A percentile compares a stretch with the other conserved stretches of the same genome.
Conservation (phyloP, 2,113 vertebrate genomes). For the Kryptolebias marmoratus region DNA sequence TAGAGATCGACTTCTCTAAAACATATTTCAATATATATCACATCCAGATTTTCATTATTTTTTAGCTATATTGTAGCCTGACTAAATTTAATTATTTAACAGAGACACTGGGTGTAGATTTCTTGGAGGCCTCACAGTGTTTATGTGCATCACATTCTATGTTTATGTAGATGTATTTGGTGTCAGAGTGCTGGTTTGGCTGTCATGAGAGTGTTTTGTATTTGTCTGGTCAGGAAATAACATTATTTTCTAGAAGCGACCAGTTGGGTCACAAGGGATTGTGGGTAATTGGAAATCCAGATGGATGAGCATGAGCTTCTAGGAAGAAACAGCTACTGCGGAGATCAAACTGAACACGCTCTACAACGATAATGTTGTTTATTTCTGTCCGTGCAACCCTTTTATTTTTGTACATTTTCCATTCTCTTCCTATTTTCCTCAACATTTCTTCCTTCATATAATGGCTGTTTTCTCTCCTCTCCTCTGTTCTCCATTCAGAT, state of each 20-base stretch:
- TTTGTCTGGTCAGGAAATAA: slow-evolving; percentile 76
- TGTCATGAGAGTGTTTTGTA: slow-evolving; percentile 41
- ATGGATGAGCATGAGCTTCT: slow-evolving; percentile 74
- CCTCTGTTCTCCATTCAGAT: slow-evolving; percentile 22
- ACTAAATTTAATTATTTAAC: not conserved
- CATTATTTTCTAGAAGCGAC: slow-evolving; percentile 58
- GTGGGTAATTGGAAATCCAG: slow-evolving; percentile 79
- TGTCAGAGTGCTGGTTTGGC: slow-evolving; percentile 23
- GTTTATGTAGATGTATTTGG: slow-evolving; percentile 27
- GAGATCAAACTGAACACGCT: slow-evolving; percentile 66
- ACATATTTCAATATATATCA: too few relatives aligned
- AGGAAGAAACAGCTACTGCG: slow-evolving; percentile 62
- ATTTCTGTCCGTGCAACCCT: slow-evolving; percentile 36
- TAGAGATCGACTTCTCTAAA: too few relatives aligned
- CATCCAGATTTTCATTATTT: too few relatives aligned
- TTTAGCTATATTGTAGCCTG: not conserved
- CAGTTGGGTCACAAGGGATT: slow-evolving; percentile 67
- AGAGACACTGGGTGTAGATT: not conserved
- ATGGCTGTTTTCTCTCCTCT: not conserved
- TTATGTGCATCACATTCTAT: slow-evolving; percentile 1
- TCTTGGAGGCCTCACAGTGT: not conserved
- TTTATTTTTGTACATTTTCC: slow-evolving; percentile 33
- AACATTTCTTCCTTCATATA: slow-evolving; percentile 1
- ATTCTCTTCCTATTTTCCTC: slow-evolving; percentile 25
- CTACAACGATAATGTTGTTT: slow-evolving; percentile 50